Evolutionary conservation across 2,113 vertebrate genomes (phyloP).

Genomic region (Rattus rattus): DNA sequence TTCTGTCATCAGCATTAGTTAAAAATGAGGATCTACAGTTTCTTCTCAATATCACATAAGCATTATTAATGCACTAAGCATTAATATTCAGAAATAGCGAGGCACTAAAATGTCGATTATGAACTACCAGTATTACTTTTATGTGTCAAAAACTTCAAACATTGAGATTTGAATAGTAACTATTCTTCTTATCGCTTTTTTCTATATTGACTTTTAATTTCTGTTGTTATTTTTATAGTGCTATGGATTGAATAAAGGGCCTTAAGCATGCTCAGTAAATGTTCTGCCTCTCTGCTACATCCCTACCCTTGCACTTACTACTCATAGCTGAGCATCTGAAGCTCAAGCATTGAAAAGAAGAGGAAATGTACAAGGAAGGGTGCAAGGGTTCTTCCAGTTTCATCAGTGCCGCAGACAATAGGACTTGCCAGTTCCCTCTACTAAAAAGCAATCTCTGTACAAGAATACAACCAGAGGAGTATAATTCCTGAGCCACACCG

Average conservation of each 20-base stretch:
- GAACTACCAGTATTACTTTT: not conserved
- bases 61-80: not conserved
- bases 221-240: not conserved
- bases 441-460: not conserved
- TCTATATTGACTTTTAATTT: not conserved
- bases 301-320: not conserved
- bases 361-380: not conserved
- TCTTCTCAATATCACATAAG: not conserved
- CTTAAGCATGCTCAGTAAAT: not conserved
- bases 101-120: slow-evolving; percentile 34
- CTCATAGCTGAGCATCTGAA: slow-evolving; percentile 7
- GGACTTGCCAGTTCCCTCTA: not conserved
- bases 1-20: not conserved
- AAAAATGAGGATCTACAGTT: not conserved
- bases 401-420: not conserved
- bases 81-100: not conserved
- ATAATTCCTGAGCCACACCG: not conserved
- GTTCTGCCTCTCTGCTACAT: not conserved
- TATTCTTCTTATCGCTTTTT: not conserved
- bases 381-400: not conserved
- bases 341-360: not conserved
- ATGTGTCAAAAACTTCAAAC: not conserved
- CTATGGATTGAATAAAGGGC: not conserved
- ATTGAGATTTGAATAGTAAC: slow-evolving; percentile 9
- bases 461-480: not conserved